Evolutionary conservation across 2,797 vertebrate genomes (phyloP).

Genomic region (Neosalanx taihuensis): DNA sequence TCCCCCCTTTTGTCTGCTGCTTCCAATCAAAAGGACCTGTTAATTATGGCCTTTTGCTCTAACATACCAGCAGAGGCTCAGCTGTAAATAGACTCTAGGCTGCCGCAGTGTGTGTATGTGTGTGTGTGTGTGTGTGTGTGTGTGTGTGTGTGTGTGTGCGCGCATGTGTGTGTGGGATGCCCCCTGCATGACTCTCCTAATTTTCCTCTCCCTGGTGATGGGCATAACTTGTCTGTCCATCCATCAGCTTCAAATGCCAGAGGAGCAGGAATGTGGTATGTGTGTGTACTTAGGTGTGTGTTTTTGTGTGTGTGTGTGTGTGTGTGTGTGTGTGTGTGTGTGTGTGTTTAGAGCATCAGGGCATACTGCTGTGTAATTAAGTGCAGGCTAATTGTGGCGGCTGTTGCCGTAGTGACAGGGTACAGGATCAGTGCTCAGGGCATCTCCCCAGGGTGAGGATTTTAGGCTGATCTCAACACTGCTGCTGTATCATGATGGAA

Average conservation of each 20-base stretch:
- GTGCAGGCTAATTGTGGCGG: conserved; percentile 40
- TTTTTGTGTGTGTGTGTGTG: conserved; percentile 14
- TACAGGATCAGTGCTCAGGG: conserved; percentile 25
- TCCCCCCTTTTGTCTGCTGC: conserved; percentile 20
- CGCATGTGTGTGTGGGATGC: neutral
- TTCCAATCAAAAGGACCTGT: conserved; percentile 19
- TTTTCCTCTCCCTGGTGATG: conserved; percentile 16
- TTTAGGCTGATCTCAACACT: neutral
- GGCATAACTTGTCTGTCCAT: conserved; percentile 24
- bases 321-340: conserved; percentile 21
- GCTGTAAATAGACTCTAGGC: conserved; percentile 10
- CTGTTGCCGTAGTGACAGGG: conserved; percentile 43
- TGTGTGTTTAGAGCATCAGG: conserved; percentile 17
- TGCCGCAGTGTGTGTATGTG: neutral
- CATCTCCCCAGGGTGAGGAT: conserved; percentile 19
- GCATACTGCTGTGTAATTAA: conserved; percentile 43
- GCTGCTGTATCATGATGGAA: neutral
- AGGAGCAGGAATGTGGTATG: neutral
- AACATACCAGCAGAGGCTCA: conserved; percentile 14
- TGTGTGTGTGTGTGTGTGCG: neutral
- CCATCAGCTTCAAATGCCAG: conserved; percentile 20
- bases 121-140: neutral
- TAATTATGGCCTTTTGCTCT: conserved; percentile 33
- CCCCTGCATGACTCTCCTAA: conserved; percentile 6
- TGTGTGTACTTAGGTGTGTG: neutral